Evolutionary conservation across 2,797 vertebrate species (phyloP), one percentile per base, ranked within the genome.

Genomic region (Sebastes paucispinis): DNA sequence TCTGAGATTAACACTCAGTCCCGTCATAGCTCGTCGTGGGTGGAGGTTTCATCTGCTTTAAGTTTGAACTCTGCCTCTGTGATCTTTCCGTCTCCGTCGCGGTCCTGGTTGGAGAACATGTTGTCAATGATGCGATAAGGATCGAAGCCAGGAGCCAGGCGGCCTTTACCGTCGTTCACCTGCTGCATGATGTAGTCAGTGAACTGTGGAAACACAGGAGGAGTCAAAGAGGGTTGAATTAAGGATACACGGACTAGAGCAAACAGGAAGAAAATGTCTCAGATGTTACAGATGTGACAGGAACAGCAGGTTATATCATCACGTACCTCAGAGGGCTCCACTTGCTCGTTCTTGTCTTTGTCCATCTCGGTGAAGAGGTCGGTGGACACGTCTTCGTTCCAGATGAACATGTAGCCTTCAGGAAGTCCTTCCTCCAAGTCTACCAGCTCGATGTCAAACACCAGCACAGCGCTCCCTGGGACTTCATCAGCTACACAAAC

Each of bases 321-420:
- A 50, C 87, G 62, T 94, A 99, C 98, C 98, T 99, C 98, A 59
- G 96, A 95, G 18, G 95, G 80, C 82, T 97, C 95, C 92, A 99
- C 95, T 39, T 96, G 89, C 64, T 94, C 90, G 4, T 99, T 91
- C 0, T 93, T 89, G 82, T 99, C 95, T 72, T 90, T 96, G 93
- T 99, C 98, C 88, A 99, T 99, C 89, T 99, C 97, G 69, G 94
- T 94, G 85, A 99, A 99, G 29, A 99, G 97, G 79, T 97, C 96
- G 0, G 96, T 94, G 2, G 97, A 96, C n/a, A 99, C 97, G 1
- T 99, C 96, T 0, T 94, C 93, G 0, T 98, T 98, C 98, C 98
- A 99, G 62, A 99, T 92, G 85, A 99, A 99, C 98, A 99, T 99
- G 95, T 99, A 99, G 18, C 98, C 98, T 24, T 99, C 98, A 0